Base-by-base conservation (phyloP, 2,113 vertebrate genomes). In the Tetrao urogallus region DNA sequence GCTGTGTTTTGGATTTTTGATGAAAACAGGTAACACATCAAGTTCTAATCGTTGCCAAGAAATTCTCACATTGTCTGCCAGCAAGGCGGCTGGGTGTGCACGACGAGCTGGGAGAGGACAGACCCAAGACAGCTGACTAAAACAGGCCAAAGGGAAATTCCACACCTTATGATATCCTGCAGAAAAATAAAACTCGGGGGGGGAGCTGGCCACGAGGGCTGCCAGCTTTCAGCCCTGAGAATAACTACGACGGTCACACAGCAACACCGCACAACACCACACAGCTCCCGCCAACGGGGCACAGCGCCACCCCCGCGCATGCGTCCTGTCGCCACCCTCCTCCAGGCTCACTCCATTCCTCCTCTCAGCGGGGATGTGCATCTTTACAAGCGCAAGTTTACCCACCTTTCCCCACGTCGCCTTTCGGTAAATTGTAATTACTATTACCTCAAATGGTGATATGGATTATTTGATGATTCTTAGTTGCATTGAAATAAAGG, bases 381-480 rank as follows among this genome's bases (percentile, higher is more conserved):
- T 4, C 4, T 58, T n/a, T 6, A 34, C 30, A 48, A 6, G 18
- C 2, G 11, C 10, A 8, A 14, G 1, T 22, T 38, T n/a, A 0
- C 28, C 4, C 7, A 13, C 54, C 6, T 7, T 5, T 7, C 4
- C 4, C 12, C 24, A 0, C 2, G 0, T 6, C 13, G 3, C 0
- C 3, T 38, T 56, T 50, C 10, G 10, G 2, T 11, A 21, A 10
- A 10, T 0, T 3, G 0, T 2, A 1, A 2, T 1, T 0, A 3
- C 11, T 13, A 50, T 4, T 0, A 2, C 1, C 1, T 14, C 3
- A 8, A 1, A 2, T 0, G 0, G 0, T 0, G 0, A 0, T 3
- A 3, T 14, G 42, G 13, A 2, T 13, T 60, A 6, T 15, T 63
- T 43, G 30, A 1, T 0, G 2, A 21, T 1, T 8, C 1, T 1